A percentile compares a stretch with the other conserved stretches of the same genome.
Evolutionary conservation across 2,797 vertebrate species (phyloP).

Genomic region (Florisuga fusca): DNA sequence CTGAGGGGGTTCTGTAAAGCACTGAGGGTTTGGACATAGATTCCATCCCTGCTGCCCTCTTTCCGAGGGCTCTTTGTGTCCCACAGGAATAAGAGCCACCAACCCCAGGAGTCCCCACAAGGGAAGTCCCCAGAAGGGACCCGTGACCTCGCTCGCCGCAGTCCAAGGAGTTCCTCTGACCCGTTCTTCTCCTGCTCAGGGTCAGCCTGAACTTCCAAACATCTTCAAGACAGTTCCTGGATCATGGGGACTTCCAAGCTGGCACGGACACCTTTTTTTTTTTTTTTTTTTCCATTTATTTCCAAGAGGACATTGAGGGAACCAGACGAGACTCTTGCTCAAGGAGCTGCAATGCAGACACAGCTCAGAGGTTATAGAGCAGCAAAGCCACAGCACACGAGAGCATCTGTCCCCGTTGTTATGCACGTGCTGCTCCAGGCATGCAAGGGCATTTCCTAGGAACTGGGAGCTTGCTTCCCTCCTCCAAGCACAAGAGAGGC

Average conservation of each 20-base stretch:
- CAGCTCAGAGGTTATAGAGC: background rate
- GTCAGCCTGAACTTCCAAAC: background rate
- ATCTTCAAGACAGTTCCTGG: background rate
- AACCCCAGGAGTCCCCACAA: background rate
- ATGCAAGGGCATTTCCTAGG: background rate
- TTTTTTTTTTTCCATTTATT: background rate
- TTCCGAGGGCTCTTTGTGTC: background rate
- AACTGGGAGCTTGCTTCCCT: background rate
- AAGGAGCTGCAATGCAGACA: background rate
- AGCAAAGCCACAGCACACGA: conserved; percentile 14
- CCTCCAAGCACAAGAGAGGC: background rate
- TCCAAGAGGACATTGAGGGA: background rate
- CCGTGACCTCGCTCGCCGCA: background rate
- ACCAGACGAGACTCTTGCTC: background rate
- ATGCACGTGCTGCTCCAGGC: background rate
- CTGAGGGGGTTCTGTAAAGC: background rate
- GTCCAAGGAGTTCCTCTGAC: background rate
- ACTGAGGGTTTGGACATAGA: background rate
- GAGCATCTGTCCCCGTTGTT: background rate
- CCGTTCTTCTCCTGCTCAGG: background rate
- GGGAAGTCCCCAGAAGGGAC: background rate
- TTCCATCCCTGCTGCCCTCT: background rate
- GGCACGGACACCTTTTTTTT: background rate
- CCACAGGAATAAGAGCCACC: background rate
- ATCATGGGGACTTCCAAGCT: background rate